A percentile compares a stretch with the other conserved stretches of the same genome.
Conservation (phyloP, 2,113 vertebrate genomes). For the Oceanodroma tethys region DNA sequence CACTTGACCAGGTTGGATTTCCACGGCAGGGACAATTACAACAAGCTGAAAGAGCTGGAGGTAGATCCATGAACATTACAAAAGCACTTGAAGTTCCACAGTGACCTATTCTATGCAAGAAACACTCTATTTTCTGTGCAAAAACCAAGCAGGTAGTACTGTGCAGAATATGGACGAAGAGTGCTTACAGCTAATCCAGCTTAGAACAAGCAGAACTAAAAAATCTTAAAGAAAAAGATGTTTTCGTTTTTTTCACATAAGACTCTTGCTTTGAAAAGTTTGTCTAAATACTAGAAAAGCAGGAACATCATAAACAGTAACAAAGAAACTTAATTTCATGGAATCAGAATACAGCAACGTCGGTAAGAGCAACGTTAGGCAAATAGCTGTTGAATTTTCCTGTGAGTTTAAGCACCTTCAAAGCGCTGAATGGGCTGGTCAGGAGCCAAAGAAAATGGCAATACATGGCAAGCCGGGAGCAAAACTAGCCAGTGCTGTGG, state of each 20-base stretch:
- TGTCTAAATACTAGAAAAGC: background rate
- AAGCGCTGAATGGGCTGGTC: background rate
- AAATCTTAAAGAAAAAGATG: background rate
- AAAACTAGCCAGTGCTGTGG: background rate
- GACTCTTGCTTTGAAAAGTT: background rate
- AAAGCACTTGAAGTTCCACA: background rate
- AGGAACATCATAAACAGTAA: background rate
- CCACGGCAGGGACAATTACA: background rate
- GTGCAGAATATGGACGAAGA: accelerated
- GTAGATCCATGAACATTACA: background rate
- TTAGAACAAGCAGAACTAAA: background rate
- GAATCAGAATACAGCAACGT: background rate
- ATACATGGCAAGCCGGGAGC: background rate
- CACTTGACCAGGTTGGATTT: background rate
- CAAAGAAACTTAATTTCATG: background rate
- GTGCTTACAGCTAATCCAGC: background rate
- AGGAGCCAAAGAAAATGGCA: background rate
- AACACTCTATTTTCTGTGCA: background rate
- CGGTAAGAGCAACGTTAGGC: background rate
- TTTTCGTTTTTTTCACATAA: background rate
- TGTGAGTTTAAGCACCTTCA: background rate
- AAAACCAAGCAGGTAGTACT: background rate
- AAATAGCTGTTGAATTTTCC: background rate
- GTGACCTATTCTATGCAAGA: background rate
- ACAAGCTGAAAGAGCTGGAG: background rate